These are phyloP conservation scores for Bombylius discolor DNA, from an alignment of 2,888 invertebrate species.

Conservation along the genomic window DNA sequence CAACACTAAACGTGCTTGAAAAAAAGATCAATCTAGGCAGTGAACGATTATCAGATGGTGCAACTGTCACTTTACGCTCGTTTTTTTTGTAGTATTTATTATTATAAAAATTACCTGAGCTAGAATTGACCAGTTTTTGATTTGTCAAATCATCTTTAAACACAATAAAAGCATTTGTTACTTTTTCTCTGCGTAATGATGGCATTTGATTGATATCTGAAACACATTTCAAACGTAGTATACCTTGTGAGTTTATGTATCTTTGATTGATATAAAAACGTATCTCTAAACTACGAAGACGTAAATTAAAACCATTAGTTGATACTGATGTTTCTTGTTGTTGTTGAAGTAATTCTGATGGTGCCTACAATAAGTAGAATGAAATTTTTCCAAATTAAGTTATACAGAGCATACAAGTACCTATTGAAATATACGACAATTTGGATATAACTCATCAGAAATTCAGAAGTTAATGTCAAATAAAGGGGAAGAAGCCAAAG, in stretches of 20 bases:
- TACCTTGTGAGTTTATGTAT: slow-evolving; percentile 20
- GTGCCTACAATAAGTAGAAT: slow-evolving; percentile 18
- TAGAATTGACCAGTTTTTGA: slow-evolving; percentile 28
- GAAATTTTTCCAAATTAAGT: too few relatives aligned
- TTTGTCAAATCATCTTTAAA: slow-evolving; percentile 29
- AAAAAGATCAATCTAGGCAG: not conserved
- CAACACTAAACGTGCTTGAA: not conserved
- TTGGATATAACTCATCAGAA: too few relatives aligned
- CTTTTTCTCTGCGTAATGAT: slow-evolving; percentile 23
- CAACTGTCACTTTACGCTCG: too few relatives aligned
- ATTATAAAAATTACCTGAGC: slow-evolving; percentile 22
- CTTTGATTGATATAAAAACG: slow-evolving; percentile 30
- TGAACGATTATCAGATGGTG: too few relatives aligned
- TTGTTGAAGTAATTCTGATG: slow-evolving; percentile 23
- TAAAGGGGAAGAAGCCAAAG: too few relatives aligned
- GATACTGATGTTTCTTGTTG: slow-evolving; percentile 27
- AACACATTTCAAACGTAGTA: slow-evolving; percentile 27
- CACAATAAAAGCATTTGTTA: slow-evolving; percentile 22
- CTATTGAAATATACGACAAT: too few relatives aligned
- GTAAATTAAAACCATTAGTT: slow-evolving; percentile 28
- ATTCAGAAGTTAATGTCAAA: too few relatives aligned
- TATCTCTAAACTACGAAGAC: slow-evolving; percentile 26
- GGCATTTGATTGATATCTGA: slow-evolving; percentile 30
- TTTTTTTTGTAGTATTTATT: too few relatives aligned
- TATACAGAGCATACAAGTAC: too few relatives aligned